Conservation (phyloP, 2,113 vertebrate genomes). For the Pterocles orientalis region DNA sequence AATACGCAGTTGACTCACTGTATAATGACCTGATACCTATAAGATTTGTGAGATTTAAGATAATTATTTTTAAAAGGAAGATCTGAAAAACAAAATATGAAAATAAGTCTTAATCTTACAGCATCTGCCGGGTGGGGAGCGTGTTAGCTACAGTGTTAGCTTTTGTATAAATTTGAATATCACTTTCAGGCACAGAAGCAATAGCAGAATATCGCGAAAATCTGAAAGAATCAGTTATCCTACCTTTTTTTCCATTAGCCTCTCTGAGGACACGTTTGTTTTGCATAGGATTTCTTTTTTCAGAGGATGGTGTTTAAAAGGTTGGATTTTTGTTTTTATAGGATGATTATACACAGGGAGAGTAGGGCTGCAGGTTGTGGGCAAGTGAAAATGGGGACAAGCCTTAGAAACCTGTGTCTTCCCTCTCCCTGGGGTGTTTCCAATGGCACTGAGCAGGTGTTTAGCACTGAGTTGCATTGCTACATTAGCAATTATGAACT, state of each 20-base stretch:
- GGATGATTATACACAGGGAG: background rate
- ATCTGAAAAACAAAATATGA: background rate
- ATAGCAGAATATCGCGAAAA: background rate
- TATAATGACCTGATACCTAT: background rate
- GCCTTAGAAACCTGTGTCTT: background rate
- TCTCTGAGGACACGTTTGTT: background rate
- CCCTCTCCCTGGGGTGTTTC: background rate
- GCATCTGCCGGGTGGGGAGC: background rate
- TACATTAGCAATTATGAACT: background rate
- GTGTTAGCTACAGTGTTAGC: background rate
- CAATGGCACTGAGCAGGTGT: background rate
- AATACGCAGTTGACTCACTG: background rate
- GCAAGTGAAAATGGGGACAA: background rate
- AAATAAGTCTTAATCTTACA: background rate
- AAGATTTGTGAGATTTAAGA: background rate
- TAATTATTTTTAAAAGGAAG: background rate
- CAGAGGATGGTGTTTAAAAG: background rate
- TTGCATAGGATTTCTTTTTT: background rate
- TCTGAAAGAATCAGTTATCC: background rate
- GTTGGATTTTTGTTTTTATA: background rate
- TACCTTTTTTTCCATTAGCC: background rate
- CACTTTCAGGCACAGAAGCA: background rate
- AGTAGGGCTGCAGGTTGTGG: background rate
- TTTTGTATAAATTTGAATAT: background rate
- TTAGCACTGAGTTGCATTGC: background rate